Evolutionary conservation across 2,113 vertebrate genomes (phyloP).

Genomic region (Xenus cinereus): DNA sequence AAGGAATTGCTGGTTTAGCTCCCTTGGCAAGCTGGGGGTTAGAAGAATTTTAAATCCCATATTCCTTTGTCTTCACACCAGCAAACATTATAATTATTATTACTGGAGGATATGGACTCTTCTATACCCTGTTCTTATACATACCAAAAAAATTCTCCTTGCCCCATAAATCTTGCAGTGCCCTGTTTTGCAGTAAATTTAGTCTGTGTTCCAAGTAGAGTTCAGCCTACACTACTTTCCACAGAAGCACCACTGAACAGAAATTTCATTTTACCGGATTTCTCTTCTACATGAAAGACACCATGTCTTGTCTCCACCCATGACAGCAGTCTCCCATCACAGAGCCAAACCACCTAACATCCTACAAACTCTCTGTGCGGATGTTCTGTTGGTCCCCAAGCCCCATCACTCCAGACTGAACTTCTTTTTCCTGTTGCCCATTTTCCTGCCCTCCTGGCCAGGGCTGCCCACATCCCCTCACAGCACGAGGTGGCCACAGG

Average conservation of each 20-base stretch:
- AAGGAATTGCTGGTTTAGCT: not conserved
- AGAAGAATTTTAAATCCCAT: not conserved
- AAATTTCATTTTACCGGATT: not conserved
- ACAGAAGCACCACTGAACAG: rapidly evolving
- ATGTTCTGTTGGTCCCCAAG: not conserved
- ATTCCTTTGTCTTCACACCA: not conserved
- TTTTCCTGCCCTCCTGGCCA: not conserved
- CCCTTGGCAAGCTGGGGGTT: not conserved
- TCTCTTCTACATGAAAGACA: not conserved
- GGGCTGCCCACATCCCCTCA: rapidly evolving
- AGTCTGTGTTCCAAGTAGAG: too few relatives aligned
- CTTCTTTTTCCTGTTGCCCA: not conserved
- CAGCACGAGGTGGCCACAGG: rapidly evolving
- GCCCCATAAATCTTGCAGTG: not conserved
- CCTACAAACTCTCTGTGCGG: not conserved
- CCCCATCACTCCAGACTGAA: not conserved
- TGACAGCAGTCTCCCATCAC: too few relatives aligned
- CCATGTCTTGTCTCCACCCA: rapidly evolving
- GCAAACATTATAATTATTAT: not conserved
- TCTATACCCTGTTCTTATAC: not conserved
- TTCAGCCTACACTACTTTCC: not conserved
- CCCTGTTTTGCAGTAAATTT: not conserved
- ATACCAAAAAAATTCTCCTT: not conserved
- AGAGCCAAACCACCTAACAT: not conserved
- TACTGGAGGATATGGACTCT: not conserved